These are phyloP conservation scores for Bruchidius siliquastri DNA, from an alignment of 2,888 invertebrate species.

Conservation along the genomic window DNA sequence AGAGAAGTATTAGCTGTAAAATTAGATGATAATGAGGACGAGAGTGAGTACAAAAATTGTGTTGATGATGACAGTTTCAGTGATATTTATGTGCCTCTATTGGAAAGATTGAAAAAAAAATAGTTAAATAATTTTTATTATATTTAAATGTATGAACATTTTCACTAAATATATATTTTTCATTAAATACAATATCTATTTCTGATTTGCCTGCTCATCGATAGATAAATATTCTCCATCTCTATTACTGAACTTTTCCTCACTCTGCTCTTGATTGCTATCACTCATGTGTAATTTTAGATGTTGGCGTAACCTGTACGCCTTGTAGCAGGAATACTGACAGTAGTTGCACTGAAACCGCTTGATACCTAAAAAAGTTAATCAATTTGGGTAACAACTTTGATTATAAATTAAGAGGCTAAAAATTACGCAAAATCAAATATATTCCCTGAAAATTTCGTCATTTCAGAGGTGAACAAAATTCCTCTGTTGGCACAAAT, in stretches of 20 bases:
- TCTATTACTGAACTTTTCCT: neutral
- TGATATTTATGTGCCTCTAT: slow-evolving; percentile 30
- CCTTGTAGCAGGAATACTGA: neutral
- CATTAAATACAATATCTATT: neutral
- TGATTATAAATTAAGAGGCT: no score
- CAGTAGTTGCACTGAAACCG: neutral
- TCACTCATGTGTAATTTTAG: neutral
- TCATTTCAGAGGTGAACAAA: no score
- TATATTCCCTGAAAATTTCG: no score
- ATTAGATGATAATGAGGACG: slow-evolving; percentile 1
- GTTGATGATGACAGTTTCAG: slow-evolving; percentile 26
- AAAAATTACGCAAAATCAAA: no score
- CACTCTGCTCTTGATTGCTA: neutral
- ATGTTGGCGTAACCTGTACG: neutral
- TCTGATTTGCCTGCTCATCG: neutral
- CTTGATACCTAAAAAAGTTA: neutral
- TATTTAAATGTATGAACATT: neutral
- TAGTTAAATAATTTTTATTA: neutral
- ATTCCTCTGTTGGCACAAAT: no score
- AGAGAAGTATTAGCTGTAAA: neutral
- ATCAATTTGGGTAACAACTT: no score
- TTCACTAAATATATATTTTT: neutral
- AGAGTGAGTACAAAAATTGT: neutral
- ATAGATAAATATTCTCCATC: neutral
- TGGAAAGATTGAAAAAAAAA: slow-evolving; percentile 31